A percentile compares a stretch with the other conserved stretches of the same genome.
These are phyloP conservation scores for Apoda limacodes DNA, from an alignment of 2,888 invertebrate genomes.

Conservation along the genomic window DNA sequence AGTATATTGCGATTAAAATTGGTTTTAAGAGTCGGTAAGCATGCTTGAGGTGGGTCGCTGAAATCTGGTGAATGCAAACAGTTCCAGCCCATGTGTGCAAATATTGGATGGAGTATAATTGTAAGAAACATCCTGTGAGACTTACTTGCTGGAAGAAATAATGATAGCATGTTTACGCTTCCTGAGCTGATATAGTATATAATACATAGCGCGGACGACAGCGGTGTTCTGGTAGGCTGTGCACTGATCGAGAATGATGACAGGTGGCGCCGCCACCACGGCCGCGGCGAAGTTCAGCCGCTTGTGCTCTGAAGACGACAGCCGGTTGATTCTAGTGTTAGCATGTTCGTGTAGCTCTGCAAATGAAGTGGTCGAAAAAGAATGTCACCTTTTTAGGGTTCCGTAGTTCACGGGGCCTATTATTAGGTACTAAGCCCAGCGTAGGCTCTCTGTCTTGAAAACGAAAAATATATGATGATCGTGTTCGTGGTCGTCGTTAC, in stretches of 20 bases:
- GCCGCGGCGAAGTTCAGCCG: slow-evolving; percentile 44
- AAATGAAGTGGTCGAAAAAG: no score
- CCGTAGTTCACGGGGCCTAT: no score
- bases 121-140: not conserved
- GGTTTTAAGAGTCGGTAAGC: no score
- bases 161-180: slow-evolving; percentile 42
- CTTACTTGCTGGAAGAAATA: slow-evolving; percentile 38
- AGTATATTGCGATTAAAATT: no score
- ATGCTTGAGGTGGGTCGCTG: no score
- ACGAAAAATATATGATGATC: no score
- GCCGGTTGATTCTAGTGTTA: slow-evolving; percentile 15
- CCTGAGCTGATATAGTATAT: slow-evolving; percentile 35
- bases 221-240: slow-evolving; percentile 42
- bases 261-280: slow-evolving; percentile 42
- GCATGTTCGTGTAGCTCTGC: slow-evolving; percentile 20
- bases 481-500: no score
- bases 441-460: no score
- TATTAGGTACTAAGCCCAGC: no score
- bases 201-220: slow-evolving; percentile 42
- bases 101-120: not conserved
- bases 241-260: slow-evolving; percentile 47
- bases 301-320: slow-evolving; percentile 18
- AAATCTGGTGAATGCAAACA: no score
- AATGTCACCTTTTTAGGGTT: no score
- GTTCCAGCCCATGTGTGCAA: not conserved